phyloP scores from a whole-genome alignment of 2,113 vertebrate species.

The Diphyllodes magnificus region DNA sequence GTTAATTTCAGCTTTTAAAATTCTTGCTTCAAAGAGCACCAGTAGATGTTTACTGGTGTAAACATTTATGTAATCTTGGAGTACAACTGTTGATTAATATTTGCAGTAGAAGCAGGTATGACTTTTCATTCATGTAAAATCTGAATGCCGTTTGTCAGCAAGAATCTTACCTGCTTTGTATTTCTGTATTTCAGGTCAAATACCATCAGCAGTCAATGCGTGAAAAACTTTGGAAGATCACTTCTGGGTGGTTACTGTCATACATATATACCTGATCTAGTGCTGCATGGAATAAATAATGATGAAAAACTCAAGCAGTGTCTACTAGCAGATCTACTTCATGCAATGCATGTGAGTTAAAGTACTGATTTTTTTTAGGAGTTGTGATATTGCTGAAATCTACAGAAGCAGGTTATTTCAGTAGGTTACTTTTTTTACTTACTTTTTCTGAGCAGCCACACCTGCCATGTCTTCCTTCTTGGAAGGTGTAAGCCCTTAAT shows the following conservation, averaged over 20 bases:
- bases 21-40: not conserved
- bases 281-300: constrained; percentile 79
- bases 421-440: not conserved
- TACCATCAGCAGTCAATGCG: constrained; percentile 70
- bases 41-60: not conserved
- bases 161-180: not conserved
- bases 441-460: not conserved
- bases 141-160: not conserved
- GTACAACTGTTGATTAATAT: not conserved
- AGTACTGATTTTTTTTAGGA: not conserved
- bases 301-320: constrained; percentile 80
- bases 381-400: not conserved
- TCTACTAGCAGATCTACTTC: constrained; percentile 76
- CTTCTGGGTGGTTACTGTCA: constrained; percentile 85
- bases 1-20: not conserved
- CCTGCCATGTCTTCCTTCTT: not conserved
- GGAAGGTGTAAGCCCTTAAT: not conserved
- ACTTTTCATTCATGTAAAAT: not conserved
- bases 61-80: not conserved
- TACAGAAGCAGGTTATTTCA: not conserved
- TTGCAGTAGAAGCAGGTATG: not conserved
- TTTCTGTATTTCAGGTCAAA: constrained; percentile 72
- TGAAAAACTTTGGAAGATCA: constrained; percentile 82
- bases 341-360: constrained; percentile 80
- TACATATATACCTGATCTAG: constrained; percentile 83